Base-by-base conservation (phyloP, 2,888 invertebrate genomes). In the Pyrocoelia pectoralis region DNA sequence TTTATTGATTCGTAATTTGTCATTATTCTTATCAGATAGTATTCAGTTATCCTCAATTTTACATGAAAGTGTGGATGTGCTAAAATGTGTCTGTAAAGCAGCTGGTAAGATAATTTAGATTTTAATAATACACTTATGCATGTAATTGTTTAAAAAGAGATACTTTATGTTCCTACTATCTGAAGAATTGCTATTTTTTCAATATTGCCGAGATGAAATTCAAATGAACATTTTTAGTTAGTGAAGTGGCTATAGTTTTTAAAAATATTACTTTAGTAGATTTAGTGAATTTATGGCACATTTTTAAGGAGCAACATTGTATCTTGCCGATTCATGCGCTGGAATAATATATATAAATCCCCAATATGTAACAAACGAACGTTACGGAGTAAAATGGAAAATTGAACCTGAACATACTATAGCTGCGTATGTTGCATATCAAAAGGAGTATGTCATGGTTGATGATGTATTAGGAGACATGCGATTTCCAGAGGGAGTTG, bases 281-380 rank as follows among this genome's bases (percentile, higher is more conserved):
- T n/a, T n/a, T n/a, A n/a, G n/a, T n/a, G n/a, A n/a, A n/a, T n/a
- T n/a, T n/a, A n/a, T n/a, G n/a, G n/a, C n/a, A n/a, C n/a, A n/a
- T 61, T 33, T 78, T 78, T 4, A 77, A 85, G 86, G 86, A 13
- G 84, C 84, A 3, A 84, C 86, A 58, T 78, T 87, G 14, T 88
- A 87, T 71, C 83, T 84, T 61, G 86, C 87, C 0, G 83, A 88
- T 70, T 77, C 81, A 10, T 58, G 81, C 14, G 82, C 79, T 43
- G 84, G 86, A 57, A 86, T 87, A 77, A 84, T 87, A 49, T 83
- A 85, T 18, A 77, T 85, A 65, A 83, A 84, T 79, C 82, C 85
- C 2, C 83, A 82, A 43, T 81, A 82, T 56, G 82, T 82, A 56
- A 81, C 82, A 52, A 82, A 82, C 4, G 80, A 82, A 6, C 78